Percentiles rank a stretch among this genome's conserved stretches.
phyloP scores from a whole-genome alignment of 1,140 invertebrate genomes.

The Drosophila ambigua region DNA sequence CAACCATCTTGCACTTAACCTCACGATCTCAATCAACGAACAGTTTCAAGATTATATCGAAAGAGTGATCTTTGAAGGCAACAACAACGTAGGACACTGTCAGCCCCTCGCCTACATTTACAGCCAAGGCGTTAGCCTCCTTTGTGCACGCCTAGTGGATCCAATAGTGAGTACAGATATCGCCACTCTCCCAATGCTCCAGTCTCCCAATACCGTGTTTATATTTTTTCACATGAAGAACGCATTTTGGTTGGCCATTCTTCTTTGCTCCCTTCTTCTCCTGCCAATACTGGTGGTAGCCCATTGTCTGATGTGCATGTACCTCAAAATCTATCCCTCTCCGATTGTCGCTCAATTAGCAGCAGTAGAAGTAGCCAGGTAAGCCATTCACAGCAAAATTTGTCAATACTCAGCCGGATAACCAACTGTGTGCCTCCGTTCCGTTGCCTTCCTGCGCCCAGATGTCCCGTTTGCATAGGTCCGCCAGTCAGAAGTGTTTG shows the following conservation, averaged over 20 bases:
- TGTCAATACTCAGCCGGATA: neutral
- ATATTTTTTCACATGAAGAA: constrained; percentile 86
- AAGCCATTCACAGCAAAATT: constrained; percentile 18
- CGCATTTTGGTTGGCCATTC: constrained; percentile 94
- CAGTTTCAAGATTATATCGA: constrained; percentile 88
- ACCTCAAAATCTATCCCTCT: constrained; percentile 93
- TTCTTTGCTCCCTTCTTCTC: constrained; percentile 92
- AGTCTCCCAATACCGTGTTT: too few species aligned
- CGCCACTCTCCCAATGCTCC: too few species aligned
- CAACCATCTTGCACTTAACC: constrained; percentile 85
- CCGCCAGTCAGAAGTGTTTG: neutral
- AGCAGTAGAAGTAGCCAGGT: constrained; percentile 88
- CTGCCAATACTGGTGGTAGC: constrained; percentile 91
- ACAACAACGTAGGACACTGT: constrained; percentile 89
- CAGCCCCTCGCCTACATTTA: constrained; percentile 90
- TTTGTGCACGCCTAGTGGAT: constrained; percentile 91
- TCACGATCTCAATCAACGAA: constrained; percentile 72
- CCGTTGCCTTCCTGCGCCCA: neutral
- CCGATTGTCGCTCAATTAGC: constrained; percentile 75
- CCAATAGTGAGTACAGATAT: constrained; percentile 89
- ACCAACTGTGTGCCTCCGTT: too few species aligned
- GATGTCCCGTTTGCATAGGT: constrained; percentile 39
- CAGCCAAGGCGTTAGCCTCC: constrained; percentile 89
- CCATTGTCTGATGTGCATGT: constrained; percentile 91
- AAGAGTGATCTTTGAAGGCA: constrained; percentile 86